phyloP scores from a whole-genome alignment of 23 tunicate genomes.

The Clavelina lepadiformis region DNA sequence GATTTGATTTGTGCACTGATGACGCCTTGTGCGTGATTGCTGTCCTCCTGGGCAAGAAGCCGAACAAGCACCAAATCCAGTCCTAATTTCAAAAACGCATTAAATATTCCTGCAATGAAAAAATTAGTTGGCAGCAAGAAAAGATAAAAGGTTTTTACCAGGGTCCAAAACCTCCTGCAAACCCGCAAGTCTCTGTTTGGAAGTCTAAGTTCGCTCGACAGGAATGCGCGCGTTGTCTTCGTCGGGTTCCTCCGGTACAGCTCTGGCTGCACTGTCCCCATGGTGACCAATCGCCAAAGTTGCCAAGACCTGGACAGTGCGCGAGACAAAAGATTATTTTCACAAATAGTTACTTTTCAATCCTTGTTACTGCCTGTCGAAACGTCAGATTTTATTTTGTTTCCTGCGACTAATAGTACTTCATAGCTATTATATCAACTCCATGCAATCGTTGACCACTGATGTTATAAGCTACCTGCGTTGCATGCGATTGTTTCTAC shows the following conservation, averaged over 20 bases:
- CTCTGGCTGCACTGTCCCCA: slow-evolving; percentile 88
- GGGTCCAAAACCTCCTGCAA: slow-evolving; percentile 34
- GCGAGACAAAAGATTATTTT: neutral
- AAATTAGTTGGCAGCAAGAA: neutral
- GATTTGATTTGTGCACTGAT: slow-evolving; percentile 40
- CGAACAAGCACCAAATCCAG: slow-evolving; percentile 47
- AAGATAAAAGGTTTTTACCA: slow-evolving; percentile 40
- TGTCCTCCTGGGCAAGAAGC: slow-evolving; percentile 77
- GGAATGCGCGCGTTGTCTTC: slow-evolving; percentile 60
- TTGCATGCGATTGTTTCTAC: slow-evolving; percentile 51
- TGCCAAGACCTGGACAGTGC: slow-evolving; percentile 55
- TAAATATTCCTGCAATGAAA: neutral
- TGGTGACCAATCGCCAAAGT: slow-evolving; percentile 80
- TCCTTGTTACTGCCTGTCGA: no score
- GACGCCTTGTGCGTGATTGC: slow-evolving; percentile 53
- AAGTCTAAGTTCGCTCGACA: slow-evolving; percentile 37
- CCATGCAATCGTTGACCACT: no score
- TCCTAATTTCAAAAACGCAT: slow-evolving; percentile 11
- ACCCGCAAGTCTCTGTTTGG: slow-evolving; percentile 51
- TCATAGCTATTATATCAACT: no score
- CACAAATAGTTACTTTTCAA: no score
- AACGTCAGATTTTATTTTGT: no score
- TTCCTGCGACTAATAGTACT: no score
- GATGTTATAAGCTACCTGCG: no score
- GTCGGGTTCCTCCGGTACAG: slow-evolving; percentile 77